Conservation (phyloP, 2,113 vertebrate species). For the Octodon degus region DNA sequence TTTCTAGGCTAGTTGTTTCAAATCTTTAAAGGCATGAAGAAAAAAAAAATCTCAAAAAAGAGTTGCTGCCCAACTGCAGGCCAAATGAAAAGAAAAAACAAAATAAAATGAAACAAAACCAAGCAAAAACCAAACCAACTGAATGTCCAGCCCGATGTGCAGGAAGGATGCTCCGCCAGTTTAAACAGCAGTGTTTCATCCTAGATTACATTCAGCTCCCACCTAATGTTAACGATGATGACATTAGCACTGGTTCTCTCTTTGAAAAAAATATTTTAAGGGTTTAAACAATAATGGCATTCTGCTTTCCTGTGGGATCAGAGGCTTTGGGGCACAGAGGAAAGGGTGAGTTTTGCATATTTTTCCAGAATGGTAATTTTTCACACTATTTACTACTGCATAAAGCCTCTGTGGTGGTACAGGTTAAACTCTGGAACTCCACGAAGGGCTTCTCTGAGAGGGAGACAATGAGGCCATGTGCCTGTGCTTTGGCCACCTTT, state of each 20-base stretch:
- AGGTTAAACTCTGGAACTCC: constrained; percentile 8
- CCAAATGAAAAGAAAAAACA: neutral
- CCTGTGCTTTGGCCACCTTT: neutral
- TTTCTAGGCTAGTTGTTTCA: constrained; percentile 80
- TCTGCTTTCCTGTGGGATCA: neutral
- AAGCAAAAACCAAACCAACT: neutral
- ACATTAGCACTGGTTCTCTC: neutral
- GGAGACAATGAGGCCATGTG: neutral
- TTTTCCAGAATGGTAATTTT: neutral
- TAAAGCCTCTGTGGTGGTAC: neutral
- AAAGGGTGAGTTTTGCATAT: neutral
- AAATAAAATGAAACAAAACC: too few relatives aligned
- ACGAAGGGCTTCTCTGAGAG: neutral
- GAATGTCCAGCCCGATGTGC: neutral
- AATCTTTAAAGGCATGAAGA: constrained; percentile 59
- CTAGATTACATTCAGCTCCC: neutral
- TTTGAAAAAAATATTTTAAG: neutral
- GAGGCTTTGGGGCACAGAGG: neutral
- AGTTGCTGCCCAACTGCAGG: constrained; percentile 45
- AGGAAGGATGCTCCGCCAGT: neutral
- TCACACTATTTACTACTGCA: neutral
- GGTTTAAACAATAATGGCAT: neutral
- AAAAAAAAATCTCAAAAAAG: constrained; percentile 47
- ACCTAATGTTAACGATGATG: neutral
- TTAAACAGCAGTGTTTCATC: neutral